Base-by-base conservation (phyloP, 2,797 vertebrate genomes). In the Sphenodon punctatus region DNA sequence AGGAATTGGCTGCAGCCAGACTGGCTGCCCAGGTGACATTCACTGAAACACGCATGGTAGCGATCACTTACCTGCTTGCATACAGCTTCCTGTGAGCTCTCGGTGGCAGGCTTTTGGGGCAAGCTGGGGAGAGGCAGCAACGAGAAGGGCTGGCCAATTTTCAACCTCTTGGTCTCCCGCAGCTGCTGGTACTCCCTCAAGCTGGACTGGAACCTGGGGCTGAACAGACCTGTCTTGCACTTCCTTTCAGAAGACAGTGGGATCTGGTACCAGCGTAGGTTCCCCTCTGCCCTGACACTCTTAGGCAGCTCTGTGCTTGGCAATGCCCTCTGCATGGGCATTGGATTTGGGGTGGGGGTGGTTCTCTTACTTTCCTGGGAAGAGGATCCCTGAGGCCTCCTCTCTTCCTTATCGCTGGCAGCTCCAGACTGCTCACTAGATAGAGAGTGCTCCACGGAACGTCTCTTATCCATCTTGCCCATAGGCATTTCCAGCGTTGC, bases 101-200 rank as follows among this genome's bases (percentile, higher is more conserved):
- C 53, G 2, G 16, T 15, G 10, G n/a, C 17, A 27, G 55, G 27
- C 7, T 20, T 15, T 13, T 30, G 39, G 7, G 68, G 38, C 7
- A 72, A 58, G 12, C 4, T 36, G 22, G 49, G 42, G 4, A 66
- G 34, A 22, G 42, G 51, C 16, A 61, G 38, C 15, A 75, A 22
- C 4, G n/a, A 69, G 3, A 75, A 7, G 2, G 66, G 68, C 8
- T 25, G 48, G 46, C 82, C 78, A 8, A 76, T 45, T 7, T 34
- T 80, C 25, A 80, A 56, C 3, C 14, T 30, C 34, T 70, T 87
- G 17, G 10, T 15, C 55, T 53, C 45, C 0, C 61, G 45, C 20
- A 85, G 75, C 34, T 66, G 82, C 65, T 67, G 83, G 69, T 82
- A 86, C 12, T 49, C 53, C 30, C 27, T 42, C 5, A 87, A 77